Percentiles rank a stretch among this genome's conserved stretches.
These are phyloP conservation scores for Cotesia vestalis DNA, from an alignment of 1,140 invertebrate genomes.

Conservation along the genomic window DNA sequence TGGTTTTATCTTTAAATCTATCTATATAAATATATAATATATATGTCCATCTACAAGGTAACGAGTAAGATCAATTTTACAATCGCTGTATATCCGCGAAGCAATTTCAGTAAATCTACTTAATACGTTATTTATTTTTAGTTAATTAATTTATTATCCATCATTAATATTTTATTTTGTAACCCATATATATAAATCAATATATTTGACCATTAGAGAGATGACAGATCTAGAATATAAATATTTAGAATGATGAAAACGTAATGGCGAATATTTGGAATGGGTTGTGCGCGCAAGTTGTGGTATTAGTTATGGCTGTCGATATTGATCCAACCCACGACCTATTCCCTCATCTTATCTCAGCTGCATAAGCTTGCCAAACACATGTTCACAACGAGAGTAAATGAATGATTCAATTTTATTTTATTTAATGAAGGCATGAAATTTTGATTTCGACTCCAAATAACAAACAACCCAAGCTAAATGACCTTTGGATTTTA, in stretches of 20 bases:
- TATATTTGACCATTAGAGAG: neutral
- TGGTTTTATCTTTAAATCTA: too few species aligned
- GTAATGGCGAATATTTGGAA: slow-evolving; percentile 2
- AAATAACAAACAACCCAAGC: too few species aligned
- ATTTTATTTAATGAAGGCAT: too few species aligned
- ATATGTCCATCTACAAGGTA: too few species aligned
- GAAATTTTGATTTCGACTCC: neutral
- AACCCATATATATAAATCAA: neutral
- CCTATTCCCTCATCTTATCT: slow-evolving; percentile 23
- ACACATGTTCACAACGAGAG: neutral
- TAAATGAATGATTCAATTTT: neutral
- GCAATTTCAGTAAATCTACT: too few species aligned
- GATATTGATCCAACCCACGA: slow-evolving; percentile 42
- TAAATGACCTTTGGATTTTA: too few species aligned
- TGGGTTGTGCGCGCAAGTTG: slow-evolving; percentile 27
- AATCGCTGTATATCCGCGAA: too few species aligned
- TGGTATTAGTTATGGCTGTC: slow-evolving; percentile 35
- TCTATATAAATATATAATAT: too few species aligned
- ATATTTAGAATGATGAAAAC: neutral
- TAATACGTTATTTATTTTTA: neutral
- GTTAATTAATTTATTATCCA: neutral
- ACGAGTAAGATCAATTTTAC: too few species aligned
- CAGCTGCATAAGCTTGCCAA: slow-evolving; percentile 24
- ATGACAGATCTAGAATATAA: neutral
- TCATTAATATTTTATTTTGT: neutral